These are phyloP conservation scores for Morelia viridis DNA, from an alignment of 2,797 vertebrate species.

Conservation along the genomic window DNA sequence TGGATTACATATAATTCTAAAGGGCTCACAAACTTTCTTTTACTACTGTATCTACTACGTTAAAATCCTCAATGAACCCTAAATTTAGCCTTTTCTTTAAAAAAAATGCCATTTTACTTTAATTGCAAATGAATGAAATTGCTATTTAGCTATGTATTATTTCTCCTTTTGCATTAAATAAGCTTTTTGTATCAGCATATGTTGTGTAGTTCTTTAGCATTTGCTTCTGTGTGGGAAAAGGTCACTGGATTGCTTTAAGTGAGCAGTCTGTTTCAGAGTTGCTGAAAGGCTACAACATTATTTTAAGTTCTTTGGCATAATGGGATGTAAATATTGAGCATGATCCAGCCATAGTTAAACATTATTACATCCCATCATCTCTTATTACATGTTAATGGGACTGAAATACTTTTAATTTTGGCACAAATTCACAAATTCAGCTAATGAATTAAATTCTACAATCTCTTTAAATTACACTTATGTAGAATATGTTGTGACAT, in stretches of 20 bases:
- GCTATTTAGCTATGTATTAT: background rate
- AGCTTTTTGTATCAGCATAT: background rate
- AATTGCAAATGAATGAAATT: background rate
- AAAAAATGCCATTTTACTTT: background rate
- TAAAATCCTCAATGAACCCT: background rate
- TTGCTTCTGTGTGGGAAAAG: background rate
- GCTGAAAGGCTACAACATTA: background rate
- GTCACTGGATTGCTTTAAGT: background rate
- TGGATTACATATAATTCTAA: background rate
- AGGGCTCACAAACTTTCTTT: background rate
- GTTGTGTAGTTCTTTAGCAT: background rate
- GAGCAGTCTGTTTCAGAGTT: background rate
- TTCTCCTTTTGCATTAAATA: background rate
- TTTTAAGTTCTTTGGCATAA: background rate
- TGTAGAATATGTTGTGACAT: background rate
- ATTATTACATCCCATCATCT: background rate
- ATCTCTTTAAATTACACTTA: background rate
- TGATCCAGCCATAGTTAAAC: background rate
- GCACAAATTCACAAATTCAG: background rate
- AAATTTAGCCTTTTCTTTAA: background rate
- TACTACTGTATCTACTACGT: background rate
- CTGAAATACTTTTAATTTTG: slow-evolving; percentile 1
- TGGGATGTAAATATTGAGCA: background rate
- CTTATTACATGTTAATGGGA: background rate
- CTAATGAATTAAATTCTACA: background rate